phyloP scores from a whole-genome alignment of 2,113 vertebrate species.

The Crocuta crocuta region DNA sequence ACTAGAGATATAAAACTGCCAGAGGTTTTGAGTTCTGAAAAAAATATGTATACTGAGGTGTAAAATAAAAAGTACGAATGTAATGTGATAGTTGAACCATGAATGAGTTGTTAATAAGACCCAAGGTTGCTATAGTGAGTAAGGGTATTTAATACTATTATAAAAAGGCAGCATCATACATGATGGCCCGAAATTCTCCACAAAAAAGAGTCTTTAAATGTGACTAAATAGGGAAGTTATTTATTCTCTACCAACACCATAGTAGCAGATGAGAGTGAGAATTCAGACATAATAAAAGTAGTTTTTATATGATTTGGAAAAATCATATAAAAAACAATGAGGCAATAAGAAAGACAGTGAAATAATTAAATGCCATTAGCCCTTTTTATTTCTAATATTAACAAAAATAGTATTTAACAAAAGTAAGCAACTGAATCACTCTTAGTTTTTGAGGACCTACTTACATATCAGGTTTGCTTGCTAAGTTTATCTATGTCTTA shows the following conservation, averaged over 20 bases:
- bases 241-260: not conserved
- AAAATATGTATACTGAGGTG: not conserved
- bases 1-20: not conserved
- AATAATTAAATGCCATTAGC: not conserved
- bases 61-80: not conserved
- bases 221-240: not conserved
- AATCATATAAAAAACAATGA: not conserved
- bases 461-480: not conserved
- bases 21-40: not conserved
- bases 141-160: not conserved
- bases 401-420: not conserved
- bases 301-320: not conserved
- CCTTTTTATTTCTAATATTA: not conserved
- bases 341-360: not conserved
- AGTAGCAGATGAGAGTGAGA: not conserved
- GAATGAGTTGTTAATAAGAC: not conserved
- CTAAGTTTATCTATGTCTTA: slow-evolving; percentile 2
- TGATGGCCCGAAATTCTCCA: not conserved
- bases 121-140: not conserved
- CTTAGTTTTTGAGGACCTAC: not conserved
- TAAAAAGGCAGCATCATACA: not conserved
- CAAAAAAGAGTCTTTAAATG: not conserved
- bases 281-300: not conserved
- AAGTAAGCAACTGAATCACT: not conserved
- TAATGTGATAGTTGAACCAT: not conserved